Base-by-base conservation (phyloP, 1,140 invertebrate species). In the Papilio polyxenes region DNA sequence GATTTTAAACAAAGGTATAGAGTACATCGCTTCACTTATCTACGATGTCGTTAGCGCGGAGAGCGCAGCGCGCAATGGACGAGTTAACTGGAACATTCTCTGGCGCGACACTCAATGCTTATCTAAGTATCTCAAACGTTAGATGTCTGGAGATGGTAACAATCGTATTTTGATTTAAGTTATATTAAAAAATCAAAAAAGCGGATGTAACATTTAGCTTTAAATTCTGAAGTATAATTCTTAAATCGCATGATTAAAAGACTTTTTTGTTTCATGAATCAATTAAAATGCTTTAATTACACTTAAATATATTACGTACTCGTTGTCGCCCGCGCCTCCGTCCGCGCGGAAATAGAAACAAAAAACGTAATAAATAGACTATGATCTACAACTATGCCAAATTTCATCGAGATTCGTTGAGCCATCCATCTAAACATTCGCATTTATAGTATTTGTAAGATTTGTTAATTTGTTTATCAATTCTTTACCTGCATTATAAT, bases 41-140 rank as follows among this genome's bases (percentile, higher is more conserved):
- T 37, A 72, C 65, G 13, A 37, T 11, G 65, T 72, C 65, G 65
- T 72, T 72, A 72, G 65, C 23, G 65, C 31, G 23, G 11, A 7
- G 11, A 72, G 65, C 65, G 65, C 65, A 72, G 65, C 65, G 65
- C 23, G 65, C 65, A 72, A 72, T 72, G 65, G 65, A 72, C 65
- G 65, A 72, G 31, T 40, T 72, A 37, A 72, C 31, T 72, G 65
- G 23, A 4, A 40, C 31, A 72, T 72, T 72, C 65, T 15, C 65
- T 23, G 23, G 62, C 23, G n/a, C 11, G 23, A 23, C n/a, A 65
- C 62, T 40, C 23, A 72, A 72, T 37, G 65, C 65, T 72, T 72
- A 72, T 72, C 65, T 72, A 37, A 72, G 65, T 72, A 72, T 15
- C 65, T 31, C 65, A 72, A 72, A 72, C 65, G 65, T 72, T 72